These are phyloP conservation scores for Zootermopsis nevadensis DNA, from an alignment of 2,888 invertebrate species.

Conservation along the genomic window DNA sequence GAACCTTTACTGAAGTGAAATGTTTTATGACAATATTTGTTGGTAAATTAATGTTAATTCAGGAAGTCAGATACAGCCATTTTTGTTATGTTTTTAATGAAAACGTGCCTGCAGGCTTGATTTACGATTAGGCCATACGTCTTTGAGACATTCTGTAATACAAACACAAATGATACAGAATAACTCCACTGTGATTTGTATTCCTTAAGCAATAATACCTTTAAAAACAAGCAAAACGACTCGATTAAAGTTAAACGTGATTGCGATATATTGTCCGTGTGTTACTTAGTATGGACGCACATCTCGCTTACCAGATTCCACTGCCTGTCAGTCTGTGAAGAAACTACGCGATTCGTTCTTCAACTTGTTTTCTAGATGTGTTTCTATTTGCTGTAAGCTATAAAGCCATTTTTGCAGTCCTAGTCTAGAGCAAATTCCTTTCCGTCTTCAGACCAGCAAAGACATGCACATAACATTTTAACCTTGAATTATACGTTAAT, in stretches of 20 bases:
- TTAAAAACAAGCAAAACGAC: background rate
- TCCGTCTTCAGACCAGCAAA: background rate
- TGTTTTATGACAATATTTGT: no score
- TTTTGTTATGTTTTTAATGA: no score
- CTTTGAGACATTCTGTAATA: background rate
- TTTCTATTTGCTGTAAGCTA: background rate
- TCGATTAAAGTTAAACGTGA: conserved; percentile 27
- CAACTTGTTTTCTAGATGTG: background rate
- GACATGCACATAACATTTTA: background rate
- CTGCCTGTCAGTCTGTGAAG: background rate
- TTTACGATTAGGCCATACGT: no score
- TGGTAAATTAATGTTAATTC: no score
- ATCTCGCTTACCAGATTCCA: background rate
- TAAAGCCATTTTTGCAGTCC: background rate
- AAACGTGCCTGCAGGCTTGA: no score
- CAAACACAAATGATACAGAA: background rate
- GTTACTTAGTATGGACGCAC: background rate
- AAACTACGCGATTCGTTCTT: no score
- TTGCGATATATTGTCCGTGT: conserved; percentile 2
- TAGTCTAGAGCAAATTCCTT: background rate
- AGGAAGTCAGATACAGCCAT: no score
- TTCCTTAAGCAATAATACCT: conserved; percentile 19
- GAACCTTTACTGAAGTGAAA: no score
- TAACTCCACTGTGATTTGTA: conserved; percentile 2
- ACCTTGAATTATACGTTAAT: background rate